Percentiles rank a stretch among this genome's conserved stretches.
These are phyloP conservation scores for Alcis repandata DNA, from an alignment of 2,888 invertebrate genomes.

Conservation along the genomic window DNA sequence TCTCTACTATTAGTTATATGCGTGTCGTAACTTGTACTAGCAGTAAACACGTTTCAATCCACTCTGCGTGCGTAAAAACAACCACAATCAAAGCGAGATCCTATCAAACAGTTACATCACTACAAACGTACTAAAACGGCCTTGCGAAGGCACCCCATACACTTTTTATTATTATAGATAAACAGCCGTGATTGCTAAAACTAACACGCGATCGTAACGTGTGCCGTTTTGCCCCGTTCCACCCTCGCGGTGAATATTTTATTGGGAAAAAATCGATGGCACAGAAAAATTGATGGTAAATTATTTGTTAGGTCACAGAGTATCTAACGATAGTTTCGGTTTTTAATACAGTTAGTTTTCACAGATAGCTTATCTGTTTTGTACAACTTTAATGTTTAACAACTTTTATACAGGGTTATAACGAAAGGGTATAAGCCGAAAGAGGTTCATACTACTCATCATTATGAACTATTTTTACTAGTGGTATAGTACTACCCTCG, in stretches of 20 bases:
- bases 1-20: too few relatives aligned
- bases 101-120: slow-evolving; percentile 8
- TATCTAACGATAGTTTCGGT: too few relatives aligned
- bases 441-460: too few relatives aligned
- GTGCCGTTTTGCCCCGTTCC: slow-evolving; percentile 24
- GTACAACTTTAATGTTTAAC: too few relatives aligned
- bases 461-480: too few relatives aligned
- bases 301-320: background rate
- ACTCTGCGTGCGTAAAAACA: slow-evolving; percentile 3
- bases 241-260: slow-evolving; percentile 39
- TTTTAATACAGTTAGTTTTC: too few relatives aligned
- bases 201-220: slow-evolving; percentile 37
- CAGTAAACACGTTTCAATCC: slow-evolving; percentile 4
- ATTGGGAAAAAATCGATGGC: slow-evolving; percentile 40
- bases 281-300: slow-evolving; percentile 18
- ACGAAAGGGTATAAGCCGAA: too few relatives aligned
- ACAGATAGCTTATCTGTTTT: too few relatives aligned
- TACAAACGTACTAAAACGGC: slow-evolving; percentile 12
- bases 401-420: too few relatives aligned
- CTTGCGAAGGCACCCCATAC: slow-evolving; percentile 25
- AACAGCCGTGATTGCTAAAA: slow-evolving; percentile 37
- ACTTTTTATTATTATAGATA: slow-evolving; percentile 33
- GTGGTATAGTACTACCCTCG: too few relatives aligned
- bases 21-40: background rate
- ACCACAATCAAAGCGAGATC: slow-evolving; percentile 7